Base-by-base conservation (phyloP, 1,140 invertebrate species). In the Leptinotarsa lineolata region DNA sequence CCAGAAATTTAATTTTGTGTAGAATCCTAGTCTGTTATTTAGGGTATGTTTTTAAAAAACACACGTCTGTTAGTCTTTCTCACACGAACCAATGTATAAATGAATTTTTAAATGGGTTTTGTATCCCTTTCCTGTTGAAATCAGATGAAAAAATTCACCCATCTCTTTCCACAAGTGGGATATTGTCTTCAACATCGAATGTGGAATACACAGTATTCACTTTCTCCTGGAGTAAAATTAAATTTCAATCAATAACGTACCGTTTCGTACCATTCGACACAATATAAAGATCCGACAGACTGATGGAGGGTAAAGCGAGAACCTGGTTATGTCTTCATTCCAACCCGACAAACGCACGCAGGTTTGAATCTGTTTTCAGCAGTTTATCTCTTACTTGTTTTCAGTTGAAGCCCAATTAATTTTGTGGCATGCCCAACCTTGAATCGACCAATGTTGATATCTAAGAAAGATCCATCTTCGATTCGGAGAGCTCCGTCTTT, bases 351-450 rank as follows among this genome's bases (percentile, higher is more conserved):
- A 79, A 79, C 77, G 76, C 77, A 81, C 74, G 78, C 77, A 72
- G 78, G 78, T 79, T 79, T 74, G 73, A 79, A 79, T 82, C 79
- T 80, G 78, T 80, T 83, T 82, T 80, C 77, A 81, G 79, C 81
- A 83, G 78, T 83, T 82, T 83, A 83, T 83, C 81, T 82, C 81
- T 81, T 81, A 80, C 81, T 81, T 84, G 83, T 84, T 84, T 81
- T 76, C 80, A 78, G 77, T 79, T 84, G 83, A 84, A 82, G 80
- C 77, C 76, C 82, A 79, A 84, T 84, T 84, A 83, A 84, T 84
- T 82, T 83, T 83, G 78, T 81, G 78, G 81, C 81, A 83, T 83
- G 81, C 78, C 76, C 77, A 79, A 74, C 78, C 79, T 78, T 76
- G 76, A 76, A 80, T 80, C 79, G 77, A 77, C 77, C 76, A 77